Evolutionary conservation across 2,113 vertebrate species (phyloP).

Genomic region (Rhinichthys klamathensis): DNA sequence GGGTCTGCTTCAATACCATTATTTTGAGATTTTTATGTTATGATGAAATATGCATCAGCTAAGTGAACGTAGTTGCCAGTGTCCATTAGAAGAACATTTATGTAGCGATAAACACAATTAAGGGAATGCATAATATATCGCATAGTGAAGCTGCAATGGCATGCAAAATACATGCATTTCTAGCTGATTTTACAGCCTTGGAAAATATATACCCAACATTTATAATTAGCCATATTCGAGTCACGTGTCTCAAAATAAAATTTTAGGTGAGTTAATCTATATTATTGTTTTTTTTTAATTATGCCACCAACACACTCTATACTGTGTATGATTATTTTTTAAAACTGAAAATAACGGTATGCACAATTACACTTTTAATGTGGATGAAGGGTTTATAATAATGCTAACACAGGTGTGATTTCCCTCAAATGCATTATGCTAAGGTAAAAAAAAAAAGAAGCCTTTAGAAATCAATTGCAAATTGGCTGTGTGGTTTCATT

Average conservation of each 20-base stretch:
- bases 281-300: background rate
- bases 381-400: slow-evolving; percentile 3
- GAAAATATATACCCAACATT: background rate
- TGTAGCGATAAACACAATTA: background rate
- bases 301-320: background rate
- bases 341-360: slow-evolving; percentile 6
- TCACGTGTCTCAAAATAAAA: too few species aligned
- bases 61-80: background rate
- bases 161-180: background rate
- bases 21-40: background rate
- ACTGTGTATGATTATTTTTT: background rate
- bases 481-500: background rate
- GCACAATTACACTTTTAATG: slow-evolving; percentile 14
- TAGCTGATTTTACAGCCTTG: background rate
- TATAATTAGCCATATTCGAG: too few species aligned
- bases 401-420: slow-evolving; percentile 2
- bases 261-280: too few species aligned
- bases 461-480: slow-evolving; percentile 15
- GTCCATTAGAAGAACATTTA: background rate
- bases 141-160: background rate
- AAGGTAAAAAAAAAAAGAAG: background rate
- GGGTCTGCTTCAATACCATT: background rate
- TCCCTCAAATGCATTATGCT: slow-evolving; percentile 4
- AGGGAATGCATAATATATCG: background rate
- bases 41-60: background rate